Base-by-base conservation (phyloP, 2,113 vertebrate species). In the Peucedramus taeniatus region DNA sequence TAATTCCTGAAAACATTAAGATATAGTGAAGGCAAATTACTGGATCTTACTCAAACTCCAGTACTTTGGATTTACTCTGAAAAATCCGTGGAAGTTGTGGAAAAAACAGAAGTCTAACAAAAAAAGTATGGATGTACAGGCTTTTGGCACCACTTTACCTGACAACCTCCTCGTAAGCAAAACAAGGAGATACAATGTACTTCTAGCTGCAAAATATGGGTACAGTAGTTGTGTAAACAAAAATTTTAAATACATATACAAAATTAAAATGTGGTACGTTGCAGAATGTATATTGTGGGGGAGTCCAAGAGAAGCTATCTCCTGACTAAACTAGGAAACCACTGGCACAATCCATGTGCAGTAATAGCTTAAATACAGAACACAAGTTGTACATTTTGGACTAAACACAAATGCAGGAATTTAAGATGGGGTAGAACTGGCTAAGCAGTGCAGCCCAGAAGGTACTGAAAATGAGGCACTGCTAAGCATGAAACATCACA, bases 61-160 rank as follows among this genome's bases (percentile, higher is more conserved):
- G 8, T 72, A 23, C 53, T 85, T 51, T 22, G 22, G 27, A 90
- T 72, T 45, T 60, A 51, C 24, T 81, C 61, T 64, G 9, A 79
- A 93, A 71, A 83, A 47, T 13, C 40, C 20, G 56, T 15, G 1
- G 3, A 84, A 49, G 9, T 13, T 72, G 19, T 23, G 18, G 9
- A 4, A 59, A 79, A 85, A 87, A 47, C 7, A 30, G 10, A 61
- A 87, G 15, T 20, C 51, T n/a, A 87, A 26, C n/a, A 53, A 84
- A 69, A 80, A 85, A 40, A 15, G 0, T 18, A 70, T 0, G 22
- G 21, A 68, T 5, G 2, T 10, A 35, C 3, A 40, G 9, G 47
- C 13, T 59, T 82, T 40, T 40, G 47, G 20, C 19, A 66, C 19
- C 37, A 51, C 7, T 18, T 42, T 26, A 77, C 10, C 17, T n/a